Evolutionary conservation across 2,888 invertebrate species (phyloP).

Genomic region (Myopa testacea): DNA sequence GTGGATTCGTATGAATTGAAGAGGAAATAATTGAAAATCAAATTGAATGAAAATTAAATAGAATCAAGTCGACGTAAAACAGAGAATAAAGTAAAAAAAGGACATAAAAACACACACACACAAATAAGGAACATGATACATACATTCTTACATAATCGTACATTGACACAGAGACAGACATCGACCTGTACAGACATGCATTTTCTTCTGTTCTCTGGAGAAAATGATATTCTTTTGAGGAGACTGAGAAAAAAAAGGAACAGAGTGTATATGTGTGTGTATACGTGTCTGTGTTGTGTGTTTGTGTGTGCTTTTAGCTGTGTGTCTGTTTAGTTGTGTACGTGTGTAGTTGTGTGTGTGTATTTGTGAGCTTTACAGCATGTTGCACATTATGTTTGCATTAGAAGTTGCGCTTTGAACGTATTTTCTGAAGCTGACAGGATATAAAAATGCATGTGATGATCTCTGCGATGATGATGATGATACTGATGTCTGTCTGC

Average conservation of each 20-base stretch:
- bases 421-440: not conserved
- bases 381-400: conserved; percentile 17
- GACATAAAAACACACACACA: not conserved
- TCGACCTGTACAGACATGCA: not conserved
- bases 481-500: not conserved
- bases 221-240: not conserved
- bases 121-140: too few species aligned
- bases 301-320: not conserved
- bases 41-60: conserved; percentile 57
- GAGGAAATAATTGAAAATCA: conserved; percentile 56
- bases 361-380: not conserved
- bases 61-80: conserved; percentile 46
- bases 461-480: not conserved
- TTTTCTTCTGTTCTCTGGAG: not conserved
- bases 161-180: not conserved
- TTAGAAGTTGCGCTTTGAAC: not conserved
- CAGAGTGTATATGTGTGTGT: not conserved
- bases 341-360: not conserved
- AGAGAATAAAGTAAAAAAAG: not conserved
- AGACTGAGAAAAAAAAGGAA: not conserved
- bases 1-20: conserved; percentile 46
- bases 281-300: not conserved
- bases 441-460: not conserved
- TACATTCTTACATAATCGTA: not conserved
- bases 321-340: not conserved